Conservation (phyloP, 2,888 invertebrate species). For the Phortica okadai region DNA sequence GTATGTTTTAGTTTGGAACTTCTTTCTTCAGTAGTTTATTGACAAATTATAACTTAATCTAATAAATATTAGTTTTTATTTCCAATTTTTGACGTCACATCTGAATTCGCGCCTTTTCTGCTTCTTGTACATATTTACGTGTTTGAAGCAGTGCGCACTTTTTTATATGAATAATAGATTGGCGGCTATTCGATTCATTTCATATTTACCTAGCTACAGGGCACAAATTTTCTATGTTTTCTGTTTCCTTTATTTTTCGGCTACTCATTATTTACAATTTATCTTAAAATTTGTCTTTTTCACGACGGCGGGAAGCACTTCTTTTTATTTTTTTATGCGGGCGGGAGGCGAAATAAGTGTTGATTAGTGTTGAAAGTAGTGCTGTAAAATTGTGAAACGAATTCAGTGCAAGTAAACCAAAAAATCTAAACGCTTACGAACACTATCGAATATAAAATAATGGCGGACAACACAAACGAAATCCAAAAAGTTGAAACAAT, state of each 20-base stretch:
- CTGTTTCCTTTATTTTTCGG: constrained; percentile 62
- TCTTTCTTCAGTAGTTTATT: neutral
- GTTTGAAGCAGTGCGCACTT: neutral
- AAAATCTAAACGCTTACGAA: neutral
- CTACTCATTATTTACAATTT: constrained; percentile 67
- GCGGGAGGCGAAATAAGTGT: neutral
- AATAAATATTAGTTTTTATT: constrained; percentile 18
- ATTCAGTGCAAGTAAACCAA: neutral
- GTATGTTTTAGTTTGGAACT: too few species aligned
- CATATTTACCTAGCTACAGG: constrained; percentile 70
- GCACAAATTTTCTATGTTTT: constrained; percentile 75
- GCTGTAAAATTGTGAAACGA: neutral
- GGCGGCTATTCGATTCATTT: neutral
- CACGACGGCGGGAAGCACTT: neutral
- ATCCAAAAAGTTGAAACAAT: neutral
- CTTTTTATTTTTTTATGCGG: neutral
- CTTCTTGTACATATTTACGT: neutral
- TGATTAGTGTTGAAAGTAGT: constrained; percentile 12
- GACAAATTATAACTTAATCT: neutral
- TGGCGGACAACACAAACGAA: neutral
- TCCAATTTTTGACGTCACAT: constrained; percentile 52
- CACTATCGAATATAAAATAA: constrained; percentile 6
- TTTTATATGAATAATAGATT: neutral
- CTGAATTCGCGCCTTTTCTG: constrained; percentile 55
- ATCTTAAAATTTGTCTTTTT: constrained; percentile 33